Base-by-base conservation (phyloP, 2,797 vertebrate species). In the Pampus argenteus region DNA sequence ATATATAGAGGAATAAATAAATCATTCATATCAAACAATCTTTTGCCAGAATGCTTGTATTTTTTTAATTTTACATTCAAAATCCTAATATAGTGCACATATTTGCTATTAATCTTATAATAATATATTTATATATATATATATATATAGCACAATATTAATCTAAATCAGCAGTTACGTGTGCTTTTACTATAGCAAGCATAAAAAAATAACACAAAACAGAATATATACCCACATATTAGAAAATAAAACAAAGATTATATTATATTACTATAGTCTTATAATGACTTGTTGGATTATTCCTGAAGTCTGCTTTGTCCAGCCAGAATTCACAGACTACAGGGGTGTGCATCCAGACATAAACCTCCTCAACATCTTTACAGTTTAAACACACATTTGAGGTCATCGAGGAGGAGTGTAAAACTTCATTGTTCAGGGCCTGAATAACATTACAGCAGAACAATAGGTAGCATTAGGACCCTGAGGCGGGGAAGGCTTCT, bases 391-490 rank as follows among this genome's bases (percentile, higher is more conserved):
- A 50, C 28, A 50, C 52, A 42, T 47, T 26, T 40, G 29, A 57
- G 66, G 51, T 74, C 71, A 74, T 3, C 1, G 15, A 40, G 56
- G 25, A 22, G 40, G 42, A 45, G 15, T 28, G 14, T 22, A 17
- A 13, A 49, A 51, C 22, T 40, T 58, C 20, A 64, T 74, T 82
- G 76, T 84, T 38, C 50, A 15, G 14, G 13, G 20, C 26, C 20
- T 56, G 56, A 25, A 42, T 49, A 20, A 20, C 0, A 38, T 31
- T 9, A n/a, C n/a, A 47, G 1, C 10, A 0, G 51, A 78, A 60
- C 47, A 61, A 9, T 1, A 4, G 47, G 47, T 71, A 6, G 83
- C 90, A 61, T 86, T 94, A 94, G 93, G 93, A 95, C 93, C 94
- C 86, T 44, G 93, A 36, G 86, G 83, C 78, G 29, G 10, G 18